Percentiles rank a stretch among this genome's conserved stretches.
Evolutionary conservation across 2,113 vertebrate species (phyloP).

Genomic region (Triplophysa siluroides): DNA sequence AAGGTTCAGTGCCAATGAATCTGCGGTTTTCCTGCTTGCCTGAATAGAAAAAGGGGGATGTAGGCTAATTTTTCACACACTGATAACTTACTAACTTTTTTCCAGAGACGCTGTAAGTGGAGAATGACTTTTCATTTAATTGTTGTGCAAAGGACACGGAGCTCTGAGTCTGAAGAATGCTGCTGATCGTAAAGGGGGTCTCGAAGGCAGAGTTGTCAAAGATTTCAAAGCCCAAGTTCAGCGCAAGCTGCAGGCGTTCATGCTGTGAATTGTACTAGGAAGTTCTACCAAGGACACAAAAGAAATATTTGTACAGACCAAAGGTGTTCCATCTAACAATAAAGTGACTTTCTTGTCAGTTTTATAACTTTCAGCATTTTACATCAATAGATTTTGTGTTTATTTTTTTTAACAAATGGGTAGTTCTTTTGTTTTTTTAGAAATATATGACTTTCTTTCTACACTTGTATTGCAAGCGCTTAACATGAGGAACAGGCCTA

Average conservation of each 20-base stretch:
- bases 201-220: conserved; percentile 11
- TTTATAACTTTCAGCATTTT: conserved; percentile 23
- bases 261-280: conserved; percentile 32
- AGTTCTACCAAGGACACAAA: conserved; percentile 23
- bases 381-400: background rate
- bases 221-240: conserved; percentile 9
- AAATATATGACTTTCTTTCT: too few species aligned
- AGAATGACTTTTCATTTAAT: conserved; percentile 24
- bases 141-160: conserved; percentile 11
- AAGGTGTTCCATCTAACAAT: conserved; percentile 13
- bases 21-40: conserved; percentile 66
- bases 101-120: conserved; percentile 36
- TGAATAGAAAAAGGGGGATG: conserved; percentile 56
- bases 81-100: conserved; percentile 46
- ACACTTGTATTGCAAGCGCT: too few species aligned
- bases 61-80: conserved; percentile 51
- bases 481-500: too few species aligned
- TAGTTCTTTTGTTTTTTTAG: too few species aligned
- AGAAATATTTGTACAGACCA: background rate
- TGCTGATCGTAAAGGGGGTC: background rate
- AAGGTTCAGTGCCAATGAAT: conserved; percentile 75
- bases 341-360: conserved; percentile 6
- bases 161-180: conserved; percentile 10
- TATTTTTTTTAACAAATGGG: background rate
- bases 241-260: conserved; percentile 33